Evolutionary conservation across 2,113 vertebrate species (phyloP).

Genomic region (Balaenoptera acutorostrata): DNA sequence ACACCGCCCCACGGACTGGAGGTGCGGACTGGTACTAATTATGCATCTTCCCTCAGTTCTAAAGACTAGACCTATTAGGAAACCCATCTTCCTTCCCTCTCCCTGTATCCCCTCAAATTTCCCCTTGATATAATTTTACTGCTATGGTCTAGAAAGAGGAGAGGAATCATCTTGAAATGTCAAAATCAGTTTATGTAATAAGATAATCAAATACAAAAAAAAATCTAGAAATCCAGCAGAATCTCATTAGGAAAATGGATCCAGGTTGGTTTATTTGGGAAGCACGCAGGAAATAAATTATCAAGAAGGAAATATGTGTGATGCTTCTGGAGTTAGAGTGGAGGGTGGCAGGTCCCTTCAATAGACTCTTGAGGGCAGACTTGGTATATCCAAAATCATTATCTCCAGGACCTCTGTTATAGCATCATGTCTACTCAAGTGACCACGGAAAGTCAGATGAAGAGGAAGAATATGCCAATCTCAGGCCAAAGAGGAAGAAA

Average conservation of each 20-base stretch:
- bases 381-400: too few relatives aligned
- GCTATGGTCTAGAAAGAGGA: not conserved
- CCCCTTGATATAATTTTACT: not conserved
- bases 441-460: not conserved
- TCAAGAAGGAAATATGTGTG: not conserved
- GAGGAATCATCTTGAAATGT: not conserved
- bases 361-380: accelerated
- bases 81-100: not conserved
- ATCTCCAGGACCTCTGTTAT: not conserved
- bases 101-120: too few relatives aligned
- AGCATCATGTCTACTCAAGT: not conserved
- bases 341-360: not conserved
- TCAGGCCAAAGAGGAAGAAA: not conserved
- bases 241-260: not conserved
- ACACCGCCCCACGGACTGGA: not conserved
- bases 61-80: not conserved
- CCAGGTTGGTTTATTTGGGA: not conserved
- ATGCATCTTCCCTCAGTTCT: not conserved
- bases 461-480: not conserved
- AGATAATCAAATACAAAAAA: not conserved
- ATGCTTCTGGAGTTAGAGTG: not conserved
- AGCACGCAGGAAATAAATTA: not conserved
- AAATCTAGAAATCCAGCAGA: not conserved
- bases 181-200: not conserved
- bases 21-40: accelerated